phyloP scores from a whole-genome alignment of 2,797 vertebrate genomes.

The Synanceia verrucosa region DNA sequence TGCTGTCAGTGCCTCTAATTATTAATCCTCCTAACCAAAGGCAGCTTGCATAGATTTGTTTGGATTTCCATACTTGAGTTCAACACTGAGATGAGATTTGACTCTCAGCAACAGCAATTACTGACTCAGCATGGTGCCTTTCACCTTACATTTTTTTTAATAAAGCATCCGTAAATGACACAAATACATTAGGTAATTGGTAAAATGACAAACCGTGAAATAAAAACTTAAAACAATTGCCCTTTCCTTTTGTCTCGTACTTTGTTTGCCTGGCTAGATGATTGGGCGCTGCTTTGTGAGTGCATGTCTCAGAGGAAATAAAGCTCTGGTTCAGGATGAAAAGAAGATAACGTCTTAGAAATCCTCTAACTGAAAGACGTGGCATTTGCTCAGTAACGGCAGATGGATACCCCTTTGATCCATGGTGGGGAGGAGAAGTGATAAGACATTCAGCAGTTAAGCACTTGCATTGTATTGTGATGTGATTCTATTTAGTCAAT shows the following conservation, averaged over 20 bases:
- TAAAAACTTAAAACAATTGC: conserved; percentile 9
- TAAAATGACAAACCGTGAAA: conserved; percentile 4
- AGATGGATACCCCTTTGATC: conserved; percentile 71
- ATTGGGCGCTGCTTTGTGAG: conserved; percentile 52
- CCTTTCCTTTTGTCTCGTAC: conserved; percentile 7
- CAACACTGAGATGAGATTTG: conserved; percentile 8
- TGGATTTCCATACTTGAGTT: conserved; percentile 36
- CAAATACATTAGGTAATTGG: conserved; percentile 6
- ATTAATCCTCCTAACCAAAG: conserved; percentile 25
- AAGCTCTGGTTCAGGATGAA: conserved; percentile 63
- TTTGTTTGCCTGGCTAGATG: conserved; percentile 49
- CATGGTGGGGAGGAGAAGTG: conserved; percentile 65
- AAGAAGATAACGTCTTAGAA: conserved; percentile 72
- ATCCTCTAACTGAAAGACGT: conserved; percentile 63
- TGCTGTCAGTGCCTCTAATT: conserved; percentile 34
- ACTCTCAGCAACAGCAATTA: conserved; percentile 20
- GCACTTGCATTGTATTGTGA: conserved; percentile 44
- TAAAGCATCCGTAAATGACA: conserved; percentile 7
- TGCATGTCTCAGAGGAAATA: conserved; percentile 60
- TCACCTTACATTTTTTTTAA: neutral
- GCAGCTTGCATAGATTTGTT: conserved; percentile 19
- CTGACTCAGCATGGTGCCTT: conserved; percentile 8
- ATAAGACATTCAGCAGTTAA: conserved; percentile 68
- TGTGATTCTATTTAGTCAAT: conserved; percentile 42
- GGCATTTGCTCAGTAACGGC: conserved; percentile 68